These are phyloP conservation scores for Notechis scutatus DNA, from an alignment of 2,113 vertebrate genomes.

Conservation along the genomic window DNA sequence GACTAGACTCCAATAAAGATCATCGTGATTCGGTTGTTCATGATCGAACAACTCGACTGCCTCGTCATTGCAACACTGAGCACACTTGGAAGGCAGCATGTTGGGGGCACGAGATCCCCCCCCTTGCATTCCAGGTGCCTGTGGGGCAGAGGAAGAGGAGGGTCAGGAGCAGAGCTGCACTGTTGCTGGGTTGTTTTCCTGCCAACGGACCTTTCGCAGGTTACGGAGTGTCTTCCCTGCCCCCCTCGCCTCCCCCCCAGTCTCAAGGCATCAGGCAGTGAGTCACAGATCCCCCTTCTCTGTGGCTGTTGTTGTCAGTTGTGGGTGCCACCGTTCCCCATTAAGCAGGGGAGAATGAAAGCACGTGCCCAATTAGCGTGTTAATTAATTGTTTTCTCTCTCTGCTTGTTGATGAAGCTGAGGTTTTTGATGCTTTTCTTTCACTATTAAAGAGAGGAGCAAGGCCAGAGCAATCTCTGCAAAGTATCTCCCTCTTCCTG, in stretches of 20 bases:
- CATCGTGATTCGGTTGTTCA: too few species aligned
- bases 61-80: too few species aligned
- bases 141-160: background rate
- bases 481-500: constrained; percentile 15
- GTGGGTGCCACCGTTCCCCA: constrained; percentile 42
- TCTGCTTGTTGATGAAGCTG: constrained; percentile 58
- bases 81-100: background rate
- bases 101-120: background rate
- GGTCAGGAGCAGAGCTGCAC: constrained; percentile 34
- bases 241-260: background rate
- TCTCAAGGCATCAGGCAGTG: constrained; percentile 62
- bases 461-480: constrained; percentile 51
- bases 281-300: constrained; percentile 35
- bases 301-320: constrained; percentile 26
- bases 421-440: constrained; percentile 56
- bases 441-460: constrained; percentile 4
- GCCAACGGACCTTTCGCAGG: constrained; percentile 56
- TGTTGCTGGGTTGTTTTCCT: constrained; percentile 51
- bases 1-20: too few species aligned
- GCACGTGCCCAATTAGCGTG: constrained; percentile 51
- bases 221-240: background rate
- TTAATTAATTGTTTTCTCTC: constrained; percentile 47
- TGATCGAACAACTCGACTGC: too few species aligned
- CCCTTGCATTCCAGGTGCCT: background rate
- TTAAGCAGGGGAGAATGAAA: constrained; percentile 48